Evolutionary conservation across 2,797 vertebrate genomes (phyloP).

Genomic region (Notoglanidium macrostoma): DNA sequence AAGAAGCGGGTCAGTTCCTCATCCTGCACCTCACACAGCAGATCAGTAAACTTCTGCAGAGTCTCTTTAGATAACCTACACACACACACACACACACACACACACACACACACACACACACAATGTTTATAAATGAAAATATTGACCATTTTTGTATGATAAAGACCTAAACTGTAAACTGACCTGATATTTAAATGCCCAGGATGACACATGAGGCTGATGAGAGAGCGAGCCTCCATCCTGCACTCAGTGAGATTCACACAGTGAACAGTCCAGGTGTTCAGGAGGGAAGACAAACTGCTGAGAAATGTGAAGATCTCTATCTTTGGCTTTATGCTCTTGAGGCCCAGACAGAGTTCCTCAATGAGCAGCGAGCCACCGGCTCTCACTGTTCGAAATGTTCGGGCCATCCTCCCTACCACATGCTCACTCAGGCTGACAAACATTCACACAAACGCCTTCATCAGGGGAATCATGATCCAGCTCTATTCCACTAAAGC

Average conservation of each 20-base stretch:
- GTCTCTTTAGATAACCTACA: slow-evolving; percentile 49
- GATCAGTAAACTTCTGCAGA: slow-evolving; percentile 49
- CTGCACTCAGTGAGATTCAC: slow-evolving; percentile 60
- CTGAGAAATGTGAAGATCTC: slow-evolving; percentile 43
- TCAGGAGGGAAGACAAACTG: slow-evolving; percentile 58
- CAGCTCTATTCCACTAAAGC: not conserved
- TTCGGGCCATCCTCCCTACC: not conserved
- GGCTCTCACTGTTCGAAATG: not conserved
- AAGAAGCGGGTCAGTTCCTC: slow-evolving; percentile 20
- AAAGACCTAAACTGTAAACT: not conserved
- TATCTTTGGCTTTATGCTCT: not conserved
- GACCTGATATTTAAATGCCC: slow-evolving; percentile 54
- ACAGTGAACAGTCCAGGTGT: slow-evolving; percentile 51
- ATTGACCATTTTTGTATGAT: not conserved
- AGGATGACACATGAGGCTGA: slow-evolving; percentile 54
- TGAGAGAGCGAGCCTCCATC: slow-evolving; percentile 51
- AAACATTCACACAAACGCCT: not conserved
- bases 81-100: slow-evolving; percentile 2
- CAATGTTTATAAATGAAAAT: not conserved
- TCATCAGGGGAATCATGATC: not conserved
- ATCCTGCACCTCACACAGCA: slow-evolving; percentile 59
- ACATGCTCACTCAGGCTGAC: not conserved
- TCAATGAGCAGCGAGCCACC: slow-evolving; percentile 16
- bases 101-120: not conserved
- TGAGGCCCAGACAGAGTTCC: slow-evolving; percentile 47